Percentiles rank a stretch among this genome's conserved stretches.
These are phyloP conservation scores for Microdon myrmicae DNA, from an alignment of 2,888 invertebrate species.

Conservation along the genomic window DNA sequence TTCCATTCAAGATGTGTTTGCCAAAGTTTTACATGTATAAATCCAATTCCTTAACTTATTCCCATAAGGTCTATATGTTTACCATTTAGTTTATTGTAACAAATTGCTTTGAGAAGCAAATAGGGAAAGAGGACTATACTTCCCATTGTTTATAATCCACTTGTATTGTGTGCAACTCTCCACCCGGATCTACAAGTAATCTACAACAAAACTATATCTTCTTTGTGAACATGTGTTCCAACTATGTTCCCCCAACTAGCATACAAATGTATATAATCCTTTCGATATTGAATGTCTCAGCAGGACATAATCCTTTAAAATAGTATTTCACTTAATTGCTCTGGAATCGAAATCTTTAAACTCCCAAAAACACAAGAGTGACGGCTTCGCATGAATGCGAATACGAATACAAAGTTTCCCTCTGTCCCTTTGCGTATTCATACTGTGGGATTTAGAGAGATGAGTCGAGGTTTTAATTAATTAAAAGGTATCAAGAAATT, in stretches of 20 bases:
- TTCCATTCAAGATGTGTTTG: no score
- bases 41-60: no score
- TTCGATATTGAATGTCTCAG: slow-evolving; percentile 54
- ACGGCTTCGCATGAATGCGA: not conserved
- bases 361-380: not conserved
- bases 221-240: slow-evolving; percentile 2
- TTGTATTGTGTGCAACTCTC: slow-evolving; percentile 28
- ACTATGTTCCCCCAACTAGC: slow-evolving; percentile 9
- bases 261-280: slow-evolving; percentile 49
- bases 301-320: slow-evolving; percentile 51
- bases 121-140: no score
- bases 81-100: no score
- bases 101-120: no score
- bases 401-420: slow-evolving; percentile 12
- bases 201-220: slow-evolving; percentile 15
- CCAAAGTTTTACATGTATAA: no score
- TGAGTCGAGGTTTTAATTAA: slow-evolving; percentile 40
- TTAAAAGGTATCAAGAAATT: slow-evolving; percentile 47
- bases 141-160: slow-evolving; percentile 30
- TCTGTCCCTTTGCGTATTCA: no score
- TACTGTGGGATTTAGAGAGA: slow-evolving; percentile 5
- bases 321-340: slow-evolving; percentile 52
- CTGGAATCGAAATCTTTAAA: slow-evolving; percentile 41
- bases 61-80: no score
- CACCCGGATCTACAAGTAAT: slow-evolving; percentile 35